phyloP scores from a whole-genome alignment of 2,113 vertebrate species.

The Sclerurus mexicanus region DNA sequence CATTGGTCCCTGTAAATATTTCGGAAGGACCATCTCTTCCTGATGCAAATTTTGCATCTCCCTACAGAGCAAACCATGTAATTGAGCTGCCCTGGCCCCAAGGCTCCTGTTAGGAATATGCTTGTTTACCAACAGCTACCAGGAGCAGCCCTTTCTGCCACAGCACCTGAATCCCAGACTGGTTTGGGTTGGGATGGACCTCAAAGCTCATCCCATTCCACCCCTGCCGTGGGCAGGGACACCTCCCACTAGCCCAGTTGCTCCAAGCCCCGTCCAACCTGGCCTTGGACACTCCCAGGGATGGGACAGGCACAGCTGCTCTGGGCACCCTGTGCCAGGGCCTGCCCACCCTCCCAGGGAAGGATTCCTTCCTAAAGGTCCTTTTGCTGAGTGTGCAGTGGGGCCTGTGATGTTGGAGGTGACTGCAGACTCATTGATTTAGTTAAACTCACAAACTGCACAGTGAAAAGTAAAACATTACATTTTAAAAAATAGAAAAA shows the following conservation, averaged over 20 bases:
- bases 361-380: neutral
- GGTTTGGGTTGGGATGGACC: neutral
- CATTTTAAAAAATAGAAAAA: fast-evolving
- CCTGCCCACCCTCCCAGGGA: fast-evolving
- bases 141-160: neutral
- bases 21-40: neutral
- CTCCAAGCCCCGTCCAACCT: fast-evolving
- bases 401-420: neutral
- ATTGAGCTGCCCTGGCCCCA: neutral
- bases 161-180: neutral
- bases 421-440: neutral
- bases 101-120: neutral
- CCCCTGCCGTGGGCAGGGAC: neutral
- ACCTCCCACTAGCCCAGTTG: fast-evolving
- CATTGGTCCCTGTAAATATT: neutral
- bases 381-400: neutral
- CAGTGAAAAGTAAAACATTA: neutral
- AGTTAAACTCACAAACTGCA: neutral
- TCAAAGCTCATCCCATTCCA: fast-evolving
- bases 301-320: neutral
- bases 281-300: neutral
- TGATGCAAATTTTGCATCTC: neutral
- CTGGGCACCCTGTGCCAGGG: neutral
- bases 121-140: neutral
- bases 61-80: neutral